Percentiles rank a stretch among this genome's conserved stretches.
These are phyloP conservation scores for Urocitellus parryii DNA, from an alignment of 2,113 vertebrate genomes.

Conservation along the genomic window DNA sequence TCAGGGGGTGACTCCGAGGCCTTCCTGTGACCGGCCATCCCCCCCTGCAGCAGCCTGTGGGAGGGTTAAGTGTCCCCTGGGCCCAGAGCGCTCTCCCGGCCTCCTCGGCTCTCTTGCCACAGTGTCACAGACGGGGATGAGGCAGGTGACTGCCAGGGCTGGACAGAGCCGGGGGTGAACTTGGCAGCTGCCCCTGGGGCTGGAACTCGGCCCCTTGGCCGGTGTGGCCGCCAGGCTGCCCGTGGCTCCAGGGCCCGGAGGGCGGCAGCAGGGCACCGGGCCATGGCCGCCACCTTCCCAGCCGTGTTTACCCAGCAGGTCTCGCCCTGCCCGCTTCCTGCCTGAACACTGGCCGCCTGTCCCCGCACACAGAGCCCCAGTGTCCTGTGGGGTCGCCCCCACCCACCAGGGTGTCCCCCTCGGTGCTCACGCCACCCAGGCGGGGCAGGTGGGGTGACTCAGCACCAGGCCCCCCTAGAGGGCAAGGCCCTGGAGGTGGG, in stretches of 20 bases:
- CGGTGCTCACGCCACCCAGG: conserved; percentile 43
- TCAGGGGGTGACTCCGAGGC: neutral
- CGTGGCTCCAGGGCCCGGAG: neutral
- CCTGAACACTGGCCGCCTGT: conserved; percentile 70
- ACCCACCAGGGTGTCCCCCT: conserved; percentile 30
- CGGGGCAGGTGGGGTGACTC: conserved; percentile 61
- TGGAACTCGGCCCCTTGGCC: conserved; percentile 34
- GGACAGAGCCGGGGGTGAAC: neutral
- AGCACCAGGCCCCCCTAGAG: neutral
- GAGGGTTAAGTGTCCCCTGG: neutral
- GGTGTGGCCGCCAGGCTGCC: conserved; percentile 46
- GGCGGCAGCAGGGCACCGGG: neutral
- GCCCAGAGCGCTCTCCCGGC: no score
- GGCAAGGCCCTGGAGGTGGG: neutral
- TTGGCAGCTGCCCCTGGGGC: neutral
- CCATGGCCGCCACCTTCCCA: conserved; percentile 55
- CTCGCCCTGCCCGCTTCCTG: conserved; percentile 76
- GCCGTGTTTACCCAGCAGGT: conserved; percentile 73
- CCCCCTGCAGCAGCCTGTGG: neutral
- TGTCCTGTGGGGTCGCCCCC: conserved; percentile 49
- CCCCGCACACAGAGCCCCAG: conserved; percentile 71
- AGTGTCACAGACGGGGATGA: neutral
- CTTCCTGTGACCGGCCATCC: neutral
- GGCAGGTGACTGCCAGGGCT: neutral
- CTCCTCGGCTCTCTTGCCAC: no score